These are phyloP conservation scores for Actenoides lindsayi DNA, from an alignment of 2,113 vertebrate species.

Conservation along the genomic window DNA sequence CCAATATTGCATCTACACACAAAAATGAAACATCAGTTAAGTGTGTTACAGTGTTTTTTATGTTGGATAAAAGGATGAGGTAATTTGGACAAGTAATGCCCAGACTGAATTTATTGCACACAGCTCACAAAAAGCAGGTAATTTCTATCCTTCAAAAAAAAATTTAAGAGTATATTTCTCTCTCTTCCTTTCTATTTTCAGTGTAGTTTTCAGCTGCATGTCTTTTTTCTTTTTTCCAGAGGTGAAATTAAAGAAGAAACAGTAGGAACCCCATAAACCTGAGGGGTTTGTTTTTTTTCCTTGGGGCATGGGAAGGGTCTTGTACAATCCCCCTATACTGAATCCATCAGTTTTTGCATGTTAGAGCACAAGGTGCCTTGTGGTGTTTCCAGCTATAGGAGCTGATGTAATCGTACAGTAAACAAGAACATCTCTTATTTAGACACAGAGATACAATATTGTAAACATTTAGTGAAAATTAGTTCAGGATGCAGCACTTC, in stretches of 20 bases:
- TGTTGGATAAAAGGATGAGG: slow-evolving; percentile 61
- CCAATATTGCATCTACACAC: slow-evolving; percentile 12
- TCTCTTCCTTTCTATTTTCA: background rate
- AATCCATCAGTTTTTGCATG: background rate
- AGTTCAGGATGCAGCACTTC: background rate
- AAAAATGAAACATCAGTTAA: slow-evolving; percentile 61
- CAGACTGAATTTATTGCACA: slow-evolving; percentile 29
- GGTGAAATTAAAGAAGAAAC: background rate
- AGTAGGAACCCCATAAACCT: slow-evolving; percentile 11
- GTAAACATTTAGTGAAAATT: background rate
- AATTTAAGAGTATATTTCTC: slow-evolving; percentile 45
- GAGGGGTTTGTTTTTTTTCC: background rate
- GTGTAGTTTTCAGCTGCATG: background rate
- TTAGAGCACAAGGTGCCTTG: background rate
- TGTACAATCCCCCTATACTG: background rate
- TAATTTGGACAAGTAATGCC: slow-evolving; percentile 70
- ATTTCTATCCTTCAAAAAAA: slow-evolving; percentile 66
- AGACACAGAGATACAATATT: background rate
- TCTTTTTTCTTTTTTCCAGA: background rate
- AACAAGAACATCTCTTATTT: background rate
- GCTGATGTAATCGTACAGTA: background rate
- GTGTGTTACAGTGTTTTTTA: slow-evolving; percentile 60
- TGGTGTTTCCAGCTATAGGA: background rate
- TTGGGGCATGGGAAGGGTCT: rapidly evolving
- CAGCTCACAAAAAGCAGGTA: slow-evolving; percentile 46